A percentile compares a stretch with the other conserved stretches of the same genome.
Conservation (phyloP, 2,888 invertebrate genomes). For the Phyto melanocephala region DNA sequence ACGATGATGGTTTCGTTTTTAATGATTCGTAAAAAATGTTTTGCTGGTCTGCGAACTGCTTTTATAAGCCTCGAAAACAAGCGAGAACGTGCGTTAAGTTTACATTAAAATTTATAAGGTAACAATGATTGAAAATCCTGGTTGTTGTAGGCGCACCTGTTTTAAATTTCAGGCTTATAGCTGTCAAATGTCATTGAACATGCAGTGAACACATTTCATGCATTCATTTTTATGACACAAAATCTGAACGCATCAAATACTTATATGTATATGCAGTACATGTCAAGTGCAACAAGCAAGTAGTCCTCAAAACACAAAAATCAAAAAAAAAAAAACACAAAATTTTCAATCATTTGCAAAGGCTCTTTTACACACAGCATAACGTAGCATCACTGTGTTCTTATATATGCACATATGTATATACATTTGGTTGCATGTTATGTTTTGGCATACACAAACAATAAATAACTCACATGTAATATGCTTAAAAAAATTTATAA, state of each 20-base stretch:
- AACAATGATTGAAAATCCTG: background rate
- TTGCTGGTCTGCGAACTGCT: conserved; percentile 6
- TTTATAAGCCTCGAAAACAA: conserved; percentile 8
- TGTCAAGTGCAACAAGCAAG: conserved; percentile 7
- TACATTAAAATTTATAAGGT: background rate
- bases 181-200: conserved; percentile 31
- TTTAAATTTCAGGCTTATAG: conserved; percentile 16
- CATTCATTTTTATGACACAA: background rate
- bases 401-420: background rate
- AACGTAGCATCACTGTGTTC: conserved; percentile 47
- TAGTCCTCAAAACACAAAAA: too few species aligned
- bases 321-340: background rate
- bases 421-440: conserved; percentile 33
- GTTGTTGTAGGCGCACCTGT: conserved; percentile 10
- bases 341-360: conserved; percentile 21
- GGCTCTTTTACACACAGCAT: conserved; percentile 25
- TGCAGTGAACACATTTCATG: background rate
- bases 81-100: background rate
- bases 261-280: background rate
- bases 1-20: background rate
- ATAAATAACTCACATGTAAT: conserved; percentile 58
- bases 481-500: conserved; percentile 28
- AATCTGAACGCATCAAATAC: conserved; percentile 20
- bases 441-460: conserved; percentile 33
- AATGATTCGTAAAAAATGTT: background rate